Evolutionary conservation across 1,140 invertebrate species (phyloP).

Genomic region (Andricus grossulariae): DNA sequence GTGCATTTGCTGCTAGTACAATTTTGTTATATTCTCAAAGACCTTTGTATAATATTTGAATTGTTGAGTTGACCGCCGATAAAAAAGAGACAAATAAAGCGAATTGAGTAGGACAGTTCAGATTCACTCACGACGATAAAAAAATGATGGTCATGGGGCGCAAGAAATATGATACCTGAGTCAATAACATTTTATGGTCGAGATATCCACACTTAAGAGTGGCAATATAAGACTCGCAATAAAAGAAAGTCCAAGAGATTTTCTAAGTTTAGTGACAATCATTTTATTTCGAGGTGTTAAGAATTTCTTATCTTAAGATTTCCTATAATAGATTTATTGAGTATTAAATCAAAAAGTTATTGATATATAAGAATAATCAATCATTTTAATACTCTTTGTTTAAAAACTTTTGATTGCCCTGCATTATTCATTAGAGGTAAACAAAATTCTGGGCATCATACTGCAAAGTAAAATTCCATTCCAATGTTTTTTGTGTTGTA

Average conservation of each 20-base stretch:
- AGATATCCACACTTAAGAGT: constrained; percentile 3
- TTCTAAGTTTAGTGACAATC: constrained; percentile 1
- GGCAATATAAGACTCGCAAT: constrained; percentile 11
- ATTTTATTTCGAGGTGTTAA: not conserved
- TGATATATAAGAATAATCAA: no score
- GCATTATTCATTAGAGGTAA: no score
- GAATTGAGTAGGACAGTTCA: not conserved
- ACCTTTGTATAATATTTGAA: not conserved
- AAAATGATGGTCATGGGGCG: not conserved
- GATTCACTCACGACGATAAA: constrained; percentile 14
- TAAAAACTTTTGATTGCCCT: no score
- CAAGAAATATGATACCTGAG: constrained; percentile 23
- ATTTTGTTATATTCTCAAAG: not conserved
- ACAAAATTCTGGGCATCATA: no score
- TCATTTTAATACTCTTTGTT: no score
- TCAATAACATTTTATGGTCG: constrained; percentile 21
- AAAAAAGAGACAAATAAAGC: not conserved
- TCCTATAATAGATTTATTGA: no score
- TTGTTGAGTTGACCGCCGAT: no score
- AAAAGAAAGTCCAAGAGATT: constrained; percentile 7
- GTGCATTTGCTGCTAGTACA: not conserved
- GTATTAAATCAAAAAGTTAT: no score
- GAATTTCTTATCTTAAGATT: no score
- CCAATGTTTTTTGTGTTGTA: no score
- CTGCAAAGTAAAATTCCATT: no score